Evolutionary conservation across 2,888 invertebrate species (phyloP).

Genomic region (Lagria hirta): DNA sequence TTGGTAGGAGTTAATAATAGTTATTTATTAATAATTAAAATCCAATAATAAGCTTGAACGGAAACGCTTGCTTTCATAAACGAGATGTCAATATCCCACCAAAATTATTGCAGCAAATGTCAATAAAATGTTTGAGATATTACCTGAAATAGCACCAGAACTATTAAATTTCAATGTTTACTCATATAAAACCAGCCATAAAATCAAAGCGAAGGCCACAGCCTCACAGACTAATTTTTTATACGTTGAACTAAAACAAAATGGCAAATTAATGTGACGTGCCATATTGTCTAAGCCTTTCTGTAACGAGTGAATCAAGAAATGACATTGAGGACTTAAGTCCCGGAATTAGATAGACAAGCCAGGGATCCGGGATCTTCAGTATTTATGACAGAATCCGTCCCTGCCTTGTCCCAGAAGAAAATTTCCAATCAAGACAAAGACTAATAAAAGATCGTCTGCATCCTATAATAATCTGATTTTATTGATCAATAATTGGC

Average conservation of each 20-base stretch:
- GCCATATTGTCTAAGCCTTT: conserved; percentile 24
- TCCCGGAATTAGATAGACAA: conserved; percentile 35
- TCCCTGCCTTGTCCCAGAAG: conserved; percentile 5
- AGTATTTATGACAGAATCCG: conserved; percentile 13
- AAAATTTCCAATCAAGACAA: conserved; percentile 28
- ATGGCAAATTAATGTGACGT: conserved; percentile 18
- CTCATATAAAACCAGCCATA: conserved; percentile 12
- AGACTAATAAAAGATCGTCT: conserved; percentile 34
- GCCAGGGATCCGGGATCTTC: conserved; percentile 26
- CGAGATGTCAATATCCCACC: conserved; percentile 14
- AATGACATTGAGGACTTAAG: conserved; percentile 41
- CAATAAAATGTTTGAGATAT: conserved; percentile 19
- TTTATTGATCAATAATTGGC: conserved; percentile 49
- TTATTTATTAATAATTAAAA: too few species aligned
- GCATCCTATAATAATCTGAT: conserved; percentile 41
- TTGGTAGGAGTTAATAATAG: too few species aligned
- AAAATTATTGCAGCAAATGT: conserved; percentile 8
- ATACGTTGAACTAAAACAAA: conserved; percentile 3
- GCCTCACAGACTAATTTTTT: conserved; percentile 6
- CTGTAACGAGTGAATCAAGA: conserved; percentile 39
- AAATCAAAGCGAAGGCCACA: conserved; percentile 13
- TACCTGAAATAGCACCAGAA: conserved; percentile 11
- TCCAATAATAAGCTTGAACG: conserved; percentile 1
- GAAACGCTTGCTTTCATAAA: neutral
- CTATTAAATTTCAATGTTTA: conserved; percentile 19